Conservation (phyloP, 1,140 invertebrate genomes). For the Leptoteleia sp. region DNA sequence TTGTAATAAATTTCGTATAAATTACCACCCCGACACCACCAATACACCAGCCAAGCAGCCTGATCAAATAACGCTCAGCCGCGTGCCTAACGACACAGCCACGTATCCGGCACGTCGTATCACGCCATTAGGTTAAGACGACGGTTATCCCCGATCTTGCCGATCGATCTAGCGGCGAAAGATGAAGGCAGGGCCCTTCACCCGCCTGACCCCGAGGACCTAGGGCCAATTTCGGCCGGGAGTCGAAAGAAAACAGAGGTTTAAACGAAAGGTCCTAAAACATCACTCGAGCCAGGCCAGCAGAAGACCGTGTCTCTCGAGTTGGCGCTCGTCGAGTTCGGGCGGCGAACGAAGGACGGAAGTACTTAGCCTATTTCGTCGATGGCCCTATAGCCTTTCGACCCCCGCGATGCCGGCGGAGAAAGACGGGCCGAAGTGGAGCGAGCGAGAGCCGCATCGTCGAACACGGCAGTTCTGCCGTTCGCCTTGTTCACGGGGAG, state of each 20-base stretch:
- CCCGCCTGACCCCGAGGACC: conserved; percentile 1
- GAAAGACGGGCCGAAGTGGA: conserved; percentile 40
- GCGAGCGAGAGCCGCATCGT: conserved; percentile 18
- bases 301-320: conserved; percentile 21
- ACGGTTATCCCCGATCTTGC: conserved; percentile 20
- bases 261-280: conserved; percentile 56
- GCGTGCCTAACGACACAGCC: too few relatives aligned
- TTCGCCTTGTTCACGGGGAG: conserved; percentile 6
- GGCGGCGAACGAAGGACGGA: conserved; percentile 44
- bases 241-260: conserved; percentile 52
- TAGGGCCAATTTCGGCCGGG: conserved; percentile 14
- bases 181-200: conserved; percentile 1
- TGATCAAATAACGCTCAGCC: too few relatives aligned
- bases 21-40: too few relatives aligned
- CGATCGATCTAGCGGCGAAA: conserved; percentile 22
- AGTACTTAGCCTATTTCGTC: conserved; percentile 68
- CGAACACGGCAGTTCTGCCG: conserved; percentile 44
- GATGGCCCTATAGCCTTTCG: conserved; percentile 61
- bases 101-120: too few relatives aligned
- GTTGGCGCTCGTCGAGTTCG: conserved; percentile 29
- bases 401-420: conserved; percentile 40
- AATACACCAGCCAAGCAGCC: too few relatives aligned
- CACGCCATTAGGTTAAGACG: conserved; percentile 38
- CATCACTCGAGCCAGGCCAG: conserved; percentile 37
- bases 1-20: too few relatives aligned